Evolutionary conservation across 1,140 invertebrate genomes (phyloP), one percentile per base, ranked within the genome.

Genomic region (Drosophila melanogaster): DNA sequence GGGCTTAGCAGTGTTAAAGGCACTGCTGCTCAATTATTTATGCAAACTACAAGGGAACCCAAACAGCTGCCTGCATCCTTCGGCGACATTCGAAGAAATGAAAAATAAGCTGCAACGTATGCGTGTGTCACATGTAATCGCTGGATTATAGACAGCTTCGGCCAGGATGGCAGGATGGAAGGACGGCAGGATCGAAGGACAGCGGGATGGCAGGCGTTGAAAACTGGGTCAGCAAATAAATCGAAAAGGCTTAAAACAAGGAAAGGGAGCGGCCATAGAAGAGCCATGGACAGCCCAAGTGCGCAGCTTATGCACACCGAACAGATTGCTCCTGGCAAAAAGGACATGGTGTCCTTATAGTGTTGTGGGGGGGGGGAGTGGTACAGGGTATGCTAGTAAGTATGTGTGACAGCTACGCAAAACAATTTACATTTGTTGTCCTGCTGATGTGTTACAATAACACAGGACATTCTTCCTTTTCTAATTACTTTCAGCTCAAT

Each of bases 31-130:
- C 74, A 78, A 87, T 81, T 87, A 86, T 81, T 81, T 87, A 86
- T 86, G 83, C 83, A 87, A 87, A 87, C 83, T 87, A 64, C 64
- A 66, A 51, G 72, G 70, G 67, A 80, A 69, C 53, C 33, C 67
- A 61, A 50, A 56, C 73, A 61, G 65, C 81, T 81, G 81, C 22
- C 60, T 33, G 40, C 30, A 37, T 33, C 38, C 66, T 54, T 10
- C 71, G 15, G 70, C 80, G 80, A 79, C 81, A 85, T 60, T 59
- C 72, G 70, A 79, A 87, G 83, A 84, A 86, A 86, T 86, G 83
- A 86, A 87, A 85, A 86, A 87, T 86, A 86, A 87, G 79, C 83
- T 87, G 83, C 83, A 87, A 79, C 83, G 83, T 87, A 83, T 87
- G 83, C 75, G 83, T 86, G 83, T 86, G 83, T 86, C 83, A 86